Evolutionary conservation across 2,888 invertebrate genomes (phyloP), one percentile per base, ranked within the genome.

Genomic region (Drosophila mettleri): DNA sequence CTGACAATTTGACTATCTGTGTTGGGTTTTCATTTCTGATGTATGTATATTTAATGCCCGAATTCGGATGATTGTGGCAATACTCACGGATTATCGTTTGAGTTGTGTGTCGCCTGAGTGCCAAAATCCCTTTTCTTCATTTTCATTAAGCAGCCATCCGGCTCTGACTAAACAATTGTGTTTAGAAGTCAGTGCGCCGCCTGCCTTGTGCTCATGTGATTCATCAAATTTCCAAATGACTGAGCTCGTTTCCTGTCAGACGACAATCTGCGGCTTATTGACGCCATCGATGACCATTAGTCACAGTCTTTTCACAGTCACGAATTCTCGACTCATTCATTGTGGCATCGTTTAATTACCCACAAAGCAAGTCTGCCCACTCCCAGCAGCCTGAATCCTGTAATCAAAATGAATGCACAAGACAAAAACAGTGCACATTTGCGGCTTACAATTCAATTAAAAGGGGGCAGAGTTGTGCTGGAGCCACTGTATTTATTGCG

Each of bases 221-320:
- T 75, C 54, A 72, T 60, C 78, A 64, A 52, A 41, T 75, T 75
- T 72, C 55, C 58, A 45, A 38, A 7, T 52, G 54, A 61, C 20
- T 60, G 55, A 29, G 16, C 41, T 9, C 29, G 24, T n/a, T 45
- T 60, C 46, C 69, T 54, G 69, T 43, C 55, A 22, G 53, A 45
- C 20, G 36, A 45, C 51, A 16, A 27, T 55, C 16, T 33, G 55
- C 58, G 61, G 20, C 69, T 55, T 62, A 53, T 53, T 36, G 74
- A 57, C 65, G 69, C 58, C 74, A 57, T 22, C 39, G 46, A 49
- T 20, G 53, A 41, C 41, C 66, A 66, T 74, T 57, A 62, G 55
- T 62, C 51, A 31, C 14, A 22, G 55, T 39, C 52, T 10, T 27
- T 12, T 39, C 7, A 0, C 41, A 24, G 18, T 6, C 24, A 24